Evolutionary conservation across 2,797 vertebrate genomes (phyloP).

Genomic region (Falco naumanni): DNA sequence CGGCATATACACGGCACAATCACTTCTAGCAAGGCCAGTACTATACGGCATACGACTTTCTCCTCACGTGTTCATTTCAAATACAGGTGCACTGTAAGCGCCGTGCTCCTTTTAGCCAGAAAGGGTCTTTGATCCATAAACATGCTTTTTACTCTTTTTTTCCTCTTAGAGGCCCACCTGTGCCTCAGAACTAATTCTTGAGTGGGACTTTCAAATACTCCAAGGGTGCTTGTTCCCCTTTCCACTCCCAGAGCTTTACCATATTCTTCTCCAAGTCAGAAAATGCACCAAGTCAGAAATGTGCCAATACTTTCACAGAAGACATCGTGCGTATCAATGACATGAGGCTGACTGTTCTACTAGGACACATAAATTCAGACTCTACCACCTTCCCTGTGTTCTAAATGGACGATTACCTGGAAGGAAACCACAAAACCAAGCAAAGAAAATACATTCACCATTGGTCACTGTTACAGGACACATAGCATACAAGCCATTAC

Average conservation of each 20-base stretch:
- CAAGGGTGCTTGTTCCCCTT: background rate
- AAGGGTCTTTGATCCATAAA: slow-evolving; percentile 45
- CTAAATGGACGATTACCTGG: background rate
- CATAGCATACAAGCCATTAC: background rate
- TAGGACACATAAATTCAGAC: background rate
- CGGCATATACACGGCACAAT: accelerated
- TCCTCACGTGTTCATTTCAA: slow-evolving; percentile 21
- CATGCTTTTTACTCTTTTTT: background rate
- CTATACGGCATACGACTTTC: background rate
- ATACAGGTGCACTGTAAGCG: background rate
- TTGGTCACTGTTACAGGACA: background rate
- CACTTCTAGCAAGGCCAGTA: background rate
- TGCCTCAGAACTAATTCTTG: slow-evolving; percentile 45
- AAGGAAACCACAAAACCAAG: background rate
- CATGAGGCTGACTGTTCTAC: background rate
- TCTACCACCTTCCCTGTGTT: background rate
- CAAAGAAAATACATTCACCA: background rate
- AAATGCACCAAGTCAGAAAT: background rate
- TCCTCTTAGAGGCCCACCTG: slow-evolving; percentile 17
- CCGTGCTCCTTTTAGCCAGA: slow-evolving; percentile 30
- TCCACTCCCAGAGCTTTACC: background rate
- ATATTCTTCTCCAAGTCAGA: background rate
- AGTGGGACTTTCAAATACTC: slow-evolving; percentile 22
- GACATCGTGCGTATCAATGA: accelerated
- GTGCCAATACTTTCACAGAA: background rate